These are phyloP conservation scores for Nebria ingens DNA, from an alignment of 1,140 invertebrate genomes.

Conservation along the genomic window DNA sequence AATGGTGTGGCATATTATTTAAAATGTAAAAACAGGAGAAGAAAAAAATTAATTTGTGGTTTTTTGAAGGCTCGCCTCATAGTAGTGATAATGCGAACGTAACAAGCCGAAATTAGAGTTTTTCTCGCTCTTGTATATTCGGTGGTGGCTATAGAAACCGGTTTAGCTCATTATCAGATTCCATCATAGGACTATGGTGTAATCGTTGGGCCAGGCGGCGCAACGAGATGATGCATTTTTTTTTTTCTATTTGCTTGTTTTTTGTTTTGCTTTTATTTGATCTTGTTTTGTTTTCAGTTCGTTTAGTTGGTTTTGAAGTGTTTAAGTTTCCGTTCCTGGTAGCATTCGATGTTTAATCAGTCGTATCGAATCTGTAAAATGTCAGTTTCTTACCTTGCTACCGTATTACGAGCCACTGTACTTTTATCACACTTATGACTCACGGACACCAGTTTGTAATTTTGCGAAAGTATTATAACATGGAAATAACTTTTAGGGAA, in stretches of 20 bases:
- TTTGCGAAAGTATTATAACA: no score
- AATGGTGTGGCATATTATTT: not conserved
- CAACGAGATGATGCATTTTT: no score
- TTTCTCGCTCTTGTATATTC: not conserved
- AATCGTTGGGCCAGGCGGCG: no score
- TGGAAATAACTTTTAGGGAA: no score
- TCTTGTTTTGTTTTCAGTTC: not conserved
- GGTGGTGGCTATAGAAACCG: not conserved
- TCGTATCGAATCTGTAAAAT: not conserved
- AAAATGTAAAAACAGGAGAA: not conserved
- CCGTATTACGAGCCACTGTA: not conserved
- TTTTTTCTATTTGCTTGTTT: not conserved
- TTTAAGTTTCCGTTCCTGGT: not conserved
- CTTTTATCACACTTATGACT: no score
- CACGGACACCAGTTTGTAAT: no score
- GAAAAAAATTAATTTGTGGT: not conserved
- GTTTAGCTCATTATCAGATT: constrained; percentile 7
- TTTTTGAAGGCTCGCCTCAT: no score
- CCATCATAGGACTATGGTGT: constrained; percentile 2
- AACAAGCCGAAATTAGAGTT: constrained; percentile 1
- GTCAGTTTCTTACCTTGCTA: not conserved
- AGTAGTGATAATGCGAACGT: not conserved
- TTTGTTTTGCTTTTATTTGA: not conserved
- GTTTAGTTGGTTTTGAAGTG: not conserved
- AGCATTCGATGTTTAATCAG: not conserved